Evolutionary conservation across 2,113 vertebrate species (phyloP).

Genomic region (Aix galericulata): DNA sequence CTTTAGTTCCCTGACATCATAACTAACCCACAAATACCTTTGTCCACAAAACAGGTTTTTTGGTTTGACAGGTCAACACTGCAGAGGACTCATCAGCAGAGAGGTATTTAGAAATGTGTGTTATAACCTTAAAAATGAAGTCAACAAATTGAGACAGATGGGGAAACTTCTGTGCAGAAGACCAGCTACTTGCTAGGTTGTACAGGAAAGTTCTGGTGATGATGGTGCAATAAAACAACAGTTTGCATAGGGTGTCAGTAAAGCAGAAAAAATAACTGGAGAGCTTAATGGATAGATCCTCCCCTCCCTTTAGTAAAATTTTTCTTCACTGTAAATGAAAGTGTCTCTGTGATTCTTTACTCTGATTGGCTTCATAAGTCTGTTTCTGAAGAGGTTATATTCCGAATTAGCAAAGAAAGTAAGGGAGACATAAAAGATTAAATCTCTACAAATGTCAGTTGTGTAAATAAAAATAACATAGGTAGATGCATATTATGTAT

Average conservation of each 20-base stretch:
- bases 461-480: background rate
- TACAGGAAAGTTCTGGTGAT: background rate
- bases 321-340: background rate
- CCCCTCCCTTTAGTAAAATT: background rate
- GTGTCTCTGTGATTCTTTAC: background rate
- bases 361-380: background rate
- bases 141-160: background rate
- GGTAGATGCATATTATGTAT: background rate
- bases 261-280: background rate
- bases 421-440: background rate
- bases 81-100: background rate
- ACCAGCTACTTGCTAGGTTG: background rate
- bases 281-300: background rate
- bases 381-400: background rate
- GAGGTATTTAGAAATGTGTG: background rate
- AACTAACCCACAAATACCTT: background rate
- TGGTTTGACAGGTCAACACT: background rate
- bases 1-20: background rate
- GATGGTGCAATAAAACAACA: background rate
- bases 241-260: background rate
- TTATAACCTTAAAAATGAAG: background rate
- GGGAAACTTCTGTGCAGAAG: background rate
- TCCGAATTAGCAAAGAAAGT: background rate
- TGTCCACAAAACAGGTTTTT: background rate
- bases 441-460: background rate